These are phyloP conservation scores for Electrona antarctica DNA, from an alignment of 2,113 vertebrate species.

Conservation along the genomic window DNA sequence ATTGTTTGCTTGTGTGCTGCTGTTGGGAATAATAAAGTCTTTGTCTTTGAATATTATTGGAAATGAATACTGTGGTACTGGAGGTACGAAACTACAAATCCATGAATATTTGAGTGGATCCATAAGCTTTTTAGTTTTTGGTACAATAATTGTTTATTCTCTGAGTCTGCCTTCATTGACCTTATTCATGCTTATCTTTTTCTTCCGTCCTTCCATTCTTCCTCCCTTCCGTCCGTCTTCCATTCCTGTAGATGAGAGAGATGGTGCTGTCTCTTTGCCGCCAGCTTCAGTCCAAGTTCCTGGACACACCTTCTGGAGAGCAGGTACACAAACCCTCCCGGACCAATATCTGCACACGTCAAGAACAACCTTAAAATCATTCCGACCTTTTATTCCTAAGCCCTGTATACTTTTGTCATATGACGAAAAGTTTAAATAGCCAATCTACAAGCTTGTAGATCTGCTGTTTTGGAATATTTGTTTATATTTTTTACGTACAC, in stretches of 20 bases:
- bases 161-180: no score
- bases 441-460: neutral
- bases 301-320: constrained; percentile 88
- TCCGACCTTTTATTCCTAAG: neutral
- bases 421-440: no score
- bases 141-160: no score
- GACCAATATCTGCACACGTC: neutral
- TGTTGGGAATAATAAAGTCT: no score
- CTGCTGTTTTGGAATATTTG: neutral
- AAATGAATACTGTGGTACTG: no score
- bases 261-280: constrained; percentile 86
- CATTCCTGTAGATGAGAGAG: constrained; percentile 85
- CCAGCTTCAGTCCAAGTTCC: constrained; percentile 93
- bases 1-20: neutral
- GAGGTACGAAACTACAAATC: no score
- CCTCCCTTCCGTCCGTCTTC: constrained; percentile 1
- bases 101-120: no score
- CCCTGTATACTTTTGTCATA: no score
- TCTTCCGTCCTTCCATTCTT: neutral
- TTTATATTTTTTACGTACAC: no score
- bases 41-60: no score
- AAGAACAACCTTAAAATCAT: neutral
- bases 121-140: no score
- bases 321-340: constrained; percentile 79
- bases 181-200: no score